These are phyloP conservation scores for Microtus ochrogaster DNA, from an alignment of 2,113 vertebrate genomes.

Conservation along the genomic window DNA sequence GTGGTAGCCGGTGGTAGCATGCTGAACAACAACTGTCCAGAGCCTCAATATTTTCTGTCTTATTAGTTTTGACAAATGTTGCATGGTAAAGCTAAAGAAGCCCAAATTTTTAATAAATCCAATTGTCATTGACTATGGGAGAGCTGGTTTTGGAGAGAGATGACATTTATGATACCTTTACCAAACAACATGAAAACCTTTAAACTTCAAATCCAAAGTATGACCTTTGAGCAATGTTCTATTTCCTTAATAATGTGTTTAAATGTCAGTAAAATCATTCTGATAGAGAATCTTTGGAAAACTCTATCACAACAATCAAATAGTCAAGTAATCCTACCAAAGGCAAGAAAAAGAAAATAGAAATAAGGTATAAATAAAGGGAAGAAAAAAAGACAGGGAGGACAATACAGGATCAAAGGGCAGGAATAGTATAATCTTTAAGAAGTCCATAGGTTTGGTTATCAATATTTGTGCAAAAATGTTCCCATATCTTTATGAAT, in stretches of 20 bases:
- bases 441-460: neutral
- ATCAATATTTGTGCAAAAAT: neutral
- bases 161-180: conserved; percentile 71
- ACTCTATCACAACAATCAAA: conserved; percentile 57
- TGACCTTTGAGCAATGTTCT: conserved; percentile 60
- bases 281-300: conserved; percentile 57
- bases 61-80: conserved; percentile 56
- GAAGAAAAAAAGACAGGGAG: neutral
- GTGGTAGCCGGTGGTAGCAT: neutral
- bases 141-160: conserved; percentile 47
- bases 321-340: conserved; percentile 37
- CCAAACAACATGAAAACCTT: conserved; percentile 68
- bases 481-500: neutral
- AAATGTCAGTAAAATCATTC: conserved; percentile 71
- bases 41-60: neutral
- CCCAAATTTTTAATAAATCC: conserved; percentile 66
- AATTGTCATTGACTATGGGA: conserved; percentile 54
- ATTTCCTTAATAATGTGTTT: conserved; percentile 67
- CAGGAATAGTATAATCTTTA: neutral
- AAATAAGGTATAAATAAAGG: neutral
- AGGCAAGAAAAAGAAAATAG: neutral
- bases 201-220: conserved; percentile 67
- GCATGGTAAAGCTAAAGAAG: conserved; percentile 50
- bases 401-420: neutral
- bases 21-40: conserved; percentile 29